phyloP scores from a whole-genome alignment of 2,888 invertebrate species.

The Biston stratarius region DNA sequence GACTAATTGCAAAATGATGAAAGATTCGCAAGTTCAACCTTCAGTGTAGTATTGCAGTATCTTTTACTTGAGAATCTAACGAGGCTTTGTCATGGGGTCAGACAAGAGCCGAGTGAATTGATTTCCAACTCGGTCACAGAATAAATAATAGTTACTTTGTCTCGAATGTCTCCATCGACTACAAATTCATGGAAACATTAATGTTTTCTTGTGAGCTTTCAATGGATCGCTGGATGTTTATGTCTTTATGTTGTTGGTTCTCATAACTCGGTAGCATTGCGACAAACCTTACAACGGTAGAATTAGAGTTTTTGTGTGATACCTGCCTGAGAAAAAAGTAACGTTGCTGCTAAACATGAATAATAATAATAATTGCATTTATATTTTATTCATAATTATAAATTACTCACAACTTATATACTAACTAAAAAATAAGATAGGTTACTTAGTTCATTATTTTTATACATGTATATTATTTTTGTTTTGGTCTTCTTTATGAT shows the following conservation, averaged over 20 bases:
- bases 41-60: slow-evolving; percentile 33
- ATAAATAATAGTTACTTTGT: slow-evolving; percentile 10
- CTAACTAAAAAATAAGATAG: no score
- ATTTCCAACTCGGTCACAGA: slow-evolving; percentile 21
- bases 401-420: no score
- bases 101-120: slow-evolving; percentile 26
- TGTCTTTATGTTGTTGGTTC: slow-evolving; percentile 33
- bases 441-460: no score
- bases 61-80: slow-evolving; percentile 28
- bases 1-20: background rate
- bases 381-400: no score
- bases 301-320: background rate
- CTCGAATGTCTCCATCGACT: slow-evolving; percentile 41
- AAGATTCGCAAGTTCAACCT: slow-evolving; percentile 26
- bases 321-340: background rate
- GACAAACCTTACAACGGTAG: background rate
- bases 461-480: no score
- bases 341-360: background rate
- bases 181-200: slow-evolving; percentile 42
- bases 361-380: no score
- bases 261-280: slow-evolving; percentile 20
- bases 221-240: slow-evolving; percentile 36
- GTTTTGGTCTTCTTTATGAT: no score
- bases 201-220: slow-evolving; percentile 40
- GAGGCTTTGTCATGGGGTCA: slow-evolving; percentile 43